Evolutionary conservation across 2,888 invertebrate genomes (phyloP).

Genomic region (Amblyteles armatorius): DNA sequence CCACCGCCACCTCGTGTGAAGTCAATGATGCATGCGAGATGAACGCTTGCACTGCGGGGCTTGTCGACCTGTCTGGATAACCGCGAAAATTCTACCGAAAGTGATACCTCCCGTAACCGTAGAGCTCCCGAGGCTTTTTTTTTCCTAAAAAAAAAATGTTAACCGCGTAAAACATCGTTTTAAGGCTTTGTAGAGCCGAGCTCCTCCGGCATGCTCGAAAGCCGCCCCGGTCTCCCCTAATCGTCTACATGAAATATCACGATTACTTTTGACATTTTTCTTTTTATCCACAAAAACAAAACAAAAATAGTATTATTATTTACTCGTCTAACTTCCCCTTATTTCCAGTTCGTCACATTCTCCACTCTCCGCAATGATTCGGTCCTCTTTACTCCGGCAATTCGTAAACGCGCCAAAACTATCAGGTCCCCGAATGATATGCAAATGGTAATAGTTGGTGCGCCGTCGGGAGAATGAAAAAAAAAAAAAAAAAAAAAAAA

Average conservation of each 20-base stretch:
- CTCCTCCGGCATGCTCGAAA: neutral
- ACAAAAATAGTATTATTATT: neutral
- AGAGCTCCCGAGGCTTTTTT: neutral
- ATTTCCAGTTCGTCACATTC: neutral
- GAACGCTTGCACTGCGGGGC: conserved; percentile 13
- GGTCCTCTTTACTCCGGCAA: neutral
- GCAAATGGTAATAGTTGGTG: conserved; percentile 31
- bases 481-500: neutral
- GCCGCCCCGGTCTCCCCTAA: too few relatives aligned
- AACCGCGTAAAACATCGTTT: neutral
- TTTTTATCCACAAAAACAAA: neutral
- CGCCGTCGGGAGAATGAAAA: neutral
- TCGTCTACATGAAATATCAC: too few relatives aligned
- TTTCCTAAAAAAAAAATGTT: neutral
- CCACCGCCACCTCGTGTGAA: conserved; percentile 21
- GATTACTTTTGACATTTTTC: too few relatives aligned
- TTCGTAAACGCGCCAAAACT: conserved; percentile 25
- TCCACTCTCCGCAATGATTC: neutral
- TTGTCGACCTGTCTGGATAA: conserved; percentile 5
- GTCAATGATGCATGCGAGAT: conserved; percentile 43
- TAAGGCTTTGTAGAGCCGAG: neutral
- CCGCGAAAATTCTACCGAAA: conserved; percentile 21
- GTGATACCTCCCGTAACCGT: neutral
- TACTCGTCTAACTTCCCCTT: too few relatives aligned
- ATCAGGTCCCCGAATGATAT: conserved; percentile 14